These are phyloP conservation scores for Mellivora capensis DNA, from an alignment of 2,113 vertebrate species.

Conservation along the genomic window DNA sequence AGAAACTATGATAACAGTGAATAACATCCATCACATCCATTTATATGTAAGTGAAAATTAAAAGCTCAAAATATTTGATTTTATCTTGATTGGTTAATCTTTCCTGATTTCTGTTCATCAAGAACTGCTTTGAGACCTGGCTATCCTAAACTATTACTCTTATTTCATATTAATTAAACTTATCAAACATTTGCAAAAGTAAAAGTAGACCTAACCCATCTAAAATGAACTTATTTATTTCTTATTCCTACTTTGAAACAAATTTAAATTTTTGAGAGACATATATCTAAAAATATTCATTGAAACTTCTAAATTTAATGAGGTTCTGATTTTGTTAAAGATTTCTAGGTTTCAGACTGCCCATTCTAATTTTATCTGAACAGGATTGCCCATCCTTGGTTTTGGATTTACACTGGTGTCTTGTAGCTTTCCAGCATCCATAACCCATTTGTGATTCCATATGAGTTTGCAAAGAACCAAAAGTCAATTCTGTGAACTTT, in stretches of 20 bases:
- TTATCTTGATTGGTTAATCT: not conserved
- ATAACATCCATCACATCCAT: not conserved
- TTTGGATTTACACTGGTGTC: not conserved
- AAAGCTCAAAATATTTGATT: not conserved
- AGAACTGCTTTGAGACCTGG: not conserved
- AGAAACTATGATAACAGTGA: not conserved
- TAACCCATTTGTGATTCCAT: slow-evolving; percentile 18
- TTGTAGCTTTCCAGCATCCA: not conserved
- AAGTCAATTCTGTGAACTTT: not conserved
- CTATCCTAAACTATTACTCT: not conserved
- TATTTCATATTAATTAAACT: slow-evolving; percentile 10
- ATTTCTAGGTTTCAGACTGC: slow-evolving; percentile 17
- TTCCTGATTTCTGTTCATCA: slow-evolving; percentile 13
- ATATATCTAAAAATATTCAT: not conserved
- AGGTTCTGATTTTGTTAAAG: slow-evolving; percentile 8
- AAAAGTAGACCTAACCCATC: not conserved
- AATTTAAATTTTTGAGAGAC: not conserved
- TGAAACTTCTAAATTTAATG: slow-evolving; percentile 25
- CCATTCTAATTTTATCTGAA: slow-evolving; percentile 37
- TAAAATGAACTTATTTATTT: slow-evolving; percentile 30
- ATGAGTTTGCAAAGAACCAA: slow-evolving; percentile 13
- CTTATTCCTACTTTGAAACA: slow-evolving; percentile 12
- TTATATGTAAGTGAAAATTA: slow-evolving; percentile 22
- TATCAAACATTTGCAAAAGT: slow-evolving; percentile 15
- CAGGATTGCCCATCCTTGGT: not conserved